A percentile compares a stretch with the other conserved stretches of the same genome.
These are phyloP conservation scores for Petrocephalus schoutedeni DNA, from an alignment of 2,797 vertebrate species.

Conservation along the genomic window DNA sequence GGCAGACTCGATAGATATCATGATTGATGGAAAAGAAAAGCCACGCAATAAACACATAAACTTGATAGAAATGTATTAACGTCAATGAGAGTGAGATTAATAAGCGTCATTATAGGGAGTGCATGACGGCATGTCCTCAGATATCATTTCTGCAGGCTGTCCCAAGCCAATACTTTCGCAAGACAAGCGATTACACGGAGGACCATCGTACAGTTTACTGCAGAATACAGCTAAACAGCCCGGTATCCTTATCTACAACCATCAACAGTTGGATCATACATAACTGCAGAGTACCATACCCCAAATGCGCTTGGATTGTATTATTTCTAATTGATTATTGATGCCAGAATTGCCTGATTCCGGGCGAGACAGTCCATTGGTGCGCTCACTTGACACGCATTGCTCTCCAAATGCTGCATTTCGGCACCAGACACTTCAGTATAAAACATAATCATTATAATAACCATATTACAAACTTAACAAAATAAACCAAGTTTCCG, in stretches of 20 bases:
- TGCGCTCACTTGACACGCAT: neutral
- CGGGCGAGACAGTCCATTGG: neutral
- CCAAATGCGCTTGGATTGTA: neutral
- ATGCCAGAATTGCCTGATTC: neutral
- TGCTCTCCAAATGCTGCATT: neutral
- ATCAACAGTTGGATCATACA: conserved; percentile 4
- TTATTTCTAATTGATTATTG: neutral
- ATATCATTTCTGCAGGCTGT: conserved; percentile 9
- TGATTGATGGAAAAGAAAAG: neutral
- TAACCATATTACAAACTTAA: neutral
- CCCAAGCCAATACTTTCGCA: neutral
- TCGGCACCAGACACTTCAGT: neutral
- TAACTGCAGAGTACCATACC: neutral
- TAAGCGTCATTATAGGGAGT: neutral
- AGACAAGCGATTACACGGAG: neutral
- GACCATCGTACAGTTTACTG: neutral
- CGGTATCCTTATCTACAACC: neutral
- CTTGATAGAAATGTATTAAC: neutral
- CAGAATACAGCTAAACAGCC: neutral
- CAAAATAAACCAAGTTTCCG: neutral
- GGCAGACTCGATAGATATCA: neutral
- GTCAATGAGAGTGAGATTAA: neutral
- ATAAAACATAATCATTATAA: neutral
- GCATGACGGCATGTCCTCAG: neutral
- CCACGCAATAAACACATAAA: neutral